A percentile compares a stretch with the other conserved stretches of the same genome.
Evolutionary conservation across 1,140 invertebrate genomes (phyloP).

Genomic region (Drosophila subpulchrella): DNA sequence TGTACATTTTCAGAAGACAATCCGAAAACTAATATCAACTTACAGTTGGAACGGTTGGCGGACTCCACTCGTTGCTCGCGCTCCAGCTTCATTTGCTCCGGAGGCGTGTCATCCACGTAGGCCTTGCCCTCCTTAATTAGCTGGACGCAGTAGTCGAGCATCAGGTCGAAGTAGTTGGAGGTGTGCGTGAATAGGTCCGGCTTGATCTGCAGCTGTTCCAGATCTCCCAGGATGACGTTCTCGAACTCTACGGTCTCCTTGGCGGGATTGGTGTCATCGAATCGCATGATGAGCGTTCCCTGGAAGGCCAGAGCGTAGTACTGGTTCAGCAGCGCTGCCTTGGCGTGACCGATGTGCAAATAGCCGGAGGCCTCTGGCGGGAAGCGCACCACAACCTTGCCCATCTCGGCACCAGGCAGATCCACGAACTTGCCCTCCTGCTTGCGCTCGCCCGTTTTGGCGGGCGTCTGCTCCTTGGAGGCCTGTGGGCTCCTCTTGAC

Average conservation of each 20-base stretch:
- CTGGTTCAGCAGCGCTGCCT: conserved; percentile 98
- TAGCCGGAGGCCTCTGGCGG: conserved; percentile 99
- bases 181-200: conserved; percentile 97
- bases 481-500: conserved; percentile 56
- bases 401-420: conserved; percentile 97
- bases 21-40: conserved; percentile 58
- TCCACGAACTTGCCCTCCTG: conserved; percentile 98
- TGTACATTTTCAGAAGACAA: too few species aligned
- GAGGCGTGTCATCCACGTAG: conserved; percentile 98
- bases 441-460: conserved; percentile 85
- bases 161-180: conserved; percentile 98
- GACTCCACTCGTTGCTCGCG: conserved; percentile 96
- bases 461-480: conserved; percentile 34
- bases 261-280: conserved; percentile 99
- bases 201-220: conserved; percentile 95
- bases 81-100: conserved; percentile 97
- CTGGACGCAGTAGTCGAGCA: conserved; percentile 95
- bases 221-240: conserved; percentile 98
- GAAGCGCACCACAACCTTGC: conserved; percentile 97
- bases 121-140: conserved; percentile 95
- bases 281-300: conserved; percentile 98
- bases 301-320: conserved; percentile 97
- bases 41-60: conserved; percentile 93
- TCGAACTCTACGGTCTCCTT: conserved; percentile 99
- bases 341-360: conserved; percentile 99